Base-by-base conservation (phyloP, 2,113 vertebrate species). In the Cyprinodon brontotheroides region DNA sequence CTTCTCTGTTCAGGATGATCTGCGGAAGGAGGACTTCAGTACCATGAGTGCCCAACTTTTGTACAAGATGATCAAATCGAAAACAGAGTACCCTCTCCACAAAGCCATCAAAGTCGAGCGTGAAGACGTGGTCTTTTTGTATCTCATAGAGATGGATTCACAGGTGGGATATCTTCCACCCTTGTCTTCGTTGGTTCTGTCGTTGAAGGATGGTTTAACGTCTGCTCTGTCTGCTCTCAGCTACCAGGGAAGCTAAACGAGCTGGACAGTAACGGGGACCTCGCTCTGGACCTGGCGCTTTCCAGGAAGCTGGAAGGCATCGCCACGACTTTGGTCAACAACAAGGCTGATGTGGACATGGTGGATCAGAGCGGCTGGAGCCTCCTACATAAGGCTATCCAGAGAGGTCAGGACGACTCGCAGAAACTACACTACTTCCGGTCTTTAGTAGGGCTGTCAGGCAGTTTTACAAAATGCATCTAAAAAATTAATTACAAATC, bases 41-140 rank as follows among this genome's bases (percentile, higher is more conserved):
- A 98, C 96, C 82, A 97, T 99, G 97, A 97, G 96, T 67, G 97
- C 98, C 67, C 97, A 96, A 89, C 92, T 99, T 4, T 72, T 99
- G 43, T 99, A 97, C 87, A 99, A 99, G 93, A 99, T 99, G 98
- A 97, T 99, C 92, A 98, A 99, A 78, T 99, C 97, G 3, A 99
- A 99, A 93, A 99, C 98, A 0, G 96, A 99, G 65, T 99, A 94
- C 83, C 97, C 98, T 20, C 93, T 99, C 69, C 98, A 99, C 86
- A 99, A 99, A 91, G 98, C 98, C 73, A 99, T 99, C 89, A 98
- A 96, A 93, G 95, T 99, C 22, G 97, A 99, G 84, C 91, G 98
- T 82, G 98, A 99, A 88, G 98, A 99, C 61, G 98, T 99, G 37
- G 97, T 99, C 71, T 99, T 99, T 91, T 93, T 99, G 63, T 99